Base-by-base conservation (phyloP, 2,113 vertebrate genomes). In the Trochalopteron elliotii region DNA sequence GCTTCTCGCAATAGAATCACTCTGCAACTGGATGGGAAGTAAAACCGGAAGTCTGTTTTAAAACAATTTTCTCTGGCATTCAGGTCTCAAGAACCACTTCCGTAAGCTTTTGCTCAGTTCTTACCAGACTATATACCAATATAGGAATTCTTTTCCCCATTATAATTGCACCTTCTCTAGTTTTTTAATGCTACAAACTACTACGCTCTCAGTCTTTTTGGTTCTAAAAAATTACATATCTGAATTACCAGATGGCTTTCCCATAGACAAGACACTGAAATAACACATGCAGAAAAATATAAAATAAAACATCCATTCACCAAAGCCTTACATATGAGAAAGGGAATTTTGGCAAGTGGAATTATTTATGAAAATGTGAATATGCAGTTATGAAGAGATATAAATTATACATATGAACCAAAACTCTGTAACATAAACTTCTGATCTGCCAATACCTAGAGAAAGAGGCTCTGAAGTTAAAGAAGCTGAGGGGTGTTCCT, bases 1-100 rank as follows among this genome's bases (percentile, higher is more conserved):
- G 15, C 22, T 84, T 64, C 61, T 35, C 0, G 0, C 0, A 0
- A 39, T 2, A 89, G 18, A 71, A 50, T 28, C 1, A 0, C 39
- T 33, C 21, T 47, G 18, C 15, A 44, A 56, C 1, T 40, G 37
- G 65, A 70, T 8, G 12, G 45, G 53, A 78, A 47, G 12, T 28
- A 84, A 70, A 84, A 47, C 18, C 18, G 10, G 17, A 84, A 74
- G 15, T 3, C 22, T 59, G 19, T 10, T 70, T 85, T 30, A 90
- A 83, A 80, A 53, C 7, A 53, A 77, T 59, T 74, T 74, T 16
- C 11, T 81, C 40, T 42, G n/a, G 37, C 14, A 57, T 30, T 42
- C 18, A 53, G 59, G 21, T 55, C 33, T 69, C 42, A 69, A 72
- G 33, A 74, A 81, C 7, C 25, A 69, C 28, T 61, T 61, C 11